Percentiles rank a stretch among this genome's conserved stretches.
phyloP scores from a whole-genome alignment of 1,140 invertebrate genomes.

The Macrotrachela quadricornifera region DNA sequence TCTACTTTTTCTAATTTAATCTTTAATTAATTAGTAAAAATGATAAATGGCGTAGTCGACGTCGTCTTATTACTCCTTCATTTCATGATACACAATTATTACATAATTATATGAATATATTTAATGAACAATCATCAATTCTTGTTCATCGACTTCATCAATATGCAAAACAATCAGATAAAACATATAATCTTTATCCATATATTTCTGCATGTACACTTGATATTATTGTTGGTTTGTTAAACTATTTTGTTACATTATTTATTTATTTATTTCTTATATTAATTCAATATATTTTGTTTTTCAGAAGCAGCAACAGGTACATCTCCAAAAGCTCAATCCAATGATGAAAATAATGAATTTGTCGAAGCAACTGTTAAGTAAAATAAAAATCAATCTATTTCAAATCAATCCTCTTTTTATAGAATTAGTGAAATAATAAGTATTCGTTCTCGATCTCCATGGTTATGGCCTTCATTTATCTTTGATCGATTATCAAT shows the following conservation, averaged over 20 bases:
- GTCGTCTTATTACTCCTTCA: slow-evolving; percentile 68
- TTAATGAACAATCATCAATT: slow-evolving; percentile 48
- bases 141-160: slow-evolving; percentile 40
- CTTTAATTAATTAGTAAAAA: slow-evolving; percentile 43
- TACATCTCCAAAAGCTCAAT: slow-evolving; percentile 44
- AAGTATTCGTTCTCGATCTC: slow-evolving; percentile 46
- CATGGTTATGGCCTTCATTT: slow-evolving; percentile 57
- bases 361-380: slow-evolving; percentile 45
- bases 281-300: slow-evolving; percentile 9
- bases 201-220: slow-evolving; percentile 55
- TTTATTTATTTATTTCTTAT: slow-evolving; percentile 1
- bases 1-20: not conserved
- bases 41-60: slow-evolving; percentile 50
- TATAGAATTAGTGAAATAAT: slow-evolving; percentile 27
- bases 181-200: slow-evolving; percentile 50
- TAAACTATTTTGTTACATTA: no score
- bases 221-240: slow-evolving; percentile 61
- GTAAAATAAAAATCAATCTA: not conserved
- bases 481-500: slow-evolving; percentile 54
- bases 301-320: slow-evolving; percentile 62
- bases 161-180: slow-evolving; percentile 22
- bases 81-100: slow-evolving; percentile 68
- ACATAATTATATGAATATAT: slow-evolving; percentile 57
- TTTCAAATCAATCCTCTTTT: not conserved
- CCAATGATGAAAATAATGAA: slow-evolving; percentile 45